Conservation (phyloP, 2,113 vertebrate genomes). For the Mesocricetus auratus region DNA sequence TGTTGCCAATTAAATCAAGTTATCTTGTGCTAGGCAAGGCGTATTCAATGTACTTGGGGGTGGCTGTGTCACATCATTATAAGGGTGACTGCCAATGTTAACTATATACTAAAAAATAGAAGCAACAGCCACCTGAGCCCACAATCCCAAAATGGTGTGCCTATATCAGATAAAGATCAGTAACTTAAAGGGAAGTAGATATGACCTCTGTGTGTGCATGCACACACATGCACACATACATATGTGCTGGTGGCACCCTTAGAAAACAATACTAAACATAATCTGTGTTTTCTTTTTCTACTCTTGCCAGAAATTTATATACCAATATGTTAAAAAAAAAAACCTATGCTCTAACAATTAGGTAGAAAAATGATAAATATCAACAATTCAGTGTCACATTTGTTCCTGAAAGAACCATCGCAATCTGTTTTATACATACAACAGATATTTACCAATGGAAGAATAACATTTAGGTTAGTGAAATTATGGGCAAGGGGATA, state of each 20-base stretch:
- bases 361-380: not conserved
- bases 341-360: not conserved
- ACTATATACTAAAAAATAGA: conserved; percentile 88
- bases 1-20: conserved; percentile 84
- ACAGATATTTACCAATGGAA: not conserved
- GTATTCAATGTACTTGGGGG: conserved; percentile 79
- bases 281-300: not conserved
- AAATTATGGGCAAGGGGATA: not conserved
- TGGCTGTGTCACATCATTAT: conserved; percentile 87
- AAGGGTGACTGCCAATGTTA: conserved; percentile 91
- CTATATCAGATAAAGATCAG: conserved; percentile 68
- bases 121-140: conserved; percentile 89
- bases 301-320: conserved; percentile 34
- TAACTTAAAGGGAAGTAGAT: conserved; percentile 61
- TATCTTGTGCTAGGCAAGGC: conserved; percentile 78
- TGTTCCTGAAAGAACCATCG: conserved; percentile 12
- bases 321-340: conserved; percentile 48
- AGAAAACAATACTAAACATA: conserved; percentile 59
- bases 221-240: not conserved
- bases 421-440: conserved; percentile 11
- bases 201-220: not conserved
- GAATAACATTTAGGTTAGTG: not conserved
- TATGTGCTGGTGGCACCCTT: not conserved
- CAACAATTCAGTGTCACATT: conserved; percentile 45
- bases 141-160: conserved; percentile 71